Percentiles rank a stretch among this genome's conserved stretches.
phyloP scores from a whole-genome alignment of 2,113 vertebrate species.

The Lucifuga dentata region DNA sequence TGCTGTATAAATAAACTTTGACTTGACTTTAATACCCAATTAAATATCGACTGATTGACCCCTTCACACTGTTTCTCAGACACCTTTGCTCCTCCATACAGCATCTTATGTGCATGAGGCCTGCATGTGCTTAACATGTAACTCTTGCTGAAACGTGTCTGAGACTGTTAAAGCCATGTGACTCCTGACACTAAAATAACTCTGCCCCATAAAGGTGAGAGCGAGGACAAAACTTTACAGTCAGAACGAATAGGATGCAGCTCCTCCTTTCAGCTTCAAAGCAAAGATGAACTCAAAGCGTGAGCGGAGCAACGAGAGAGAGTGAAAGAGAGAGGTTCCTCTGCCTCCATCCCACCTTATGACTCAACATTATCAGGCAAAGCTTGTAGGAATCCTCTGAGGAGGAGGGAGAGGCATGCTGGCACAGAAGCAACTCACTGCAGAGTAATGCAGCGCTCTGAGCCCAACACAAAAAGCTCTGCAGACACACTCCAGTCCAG shows the following conservation, averaged over 20 bases:
- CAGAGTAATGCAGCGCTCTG: constrained; percentile 43
- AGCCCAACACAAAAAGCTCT: constrained; percentile 41
- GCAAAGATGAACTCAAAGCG: constrained; percentile 22
- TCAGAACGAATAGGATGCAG: constrained; percentile 50
- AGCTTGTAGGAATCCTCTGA: constrained; percentile 36
- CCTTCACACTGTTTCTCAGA: no score
- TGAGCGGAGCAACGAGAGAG: constrained; percentile 17
- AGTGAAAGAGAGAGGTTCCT: constrained; percentile 34
- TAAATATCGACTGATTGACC: no score
- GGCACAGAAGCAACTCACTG: constrained; percentile 50
- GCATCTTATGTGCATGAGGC: no score
- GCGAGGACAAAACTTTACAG: constrained; percentile 36
- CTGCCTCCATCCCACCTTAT: constrained; percentile 43
- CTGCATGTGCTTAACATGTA: no score
- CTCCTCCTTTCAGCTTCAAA: constrained; percentile 73
- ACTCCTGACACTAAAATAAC: constrained; percentile 19
- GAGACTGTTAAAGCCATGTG: constrained; percentile 1
- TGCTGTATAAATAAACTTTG: no score
- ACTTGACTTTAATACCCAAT: no score
- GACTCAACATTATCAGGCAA: constrained; percentile 64
- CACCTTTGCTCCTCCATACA: no score
- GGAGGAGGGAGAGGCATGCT: constrained; percentile 25
- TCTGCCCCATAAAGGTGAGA: constrained; percentile 33
- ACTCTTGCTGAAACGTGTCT: no score
- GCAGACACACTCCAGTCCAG: constrained; percentile 46